Conservation (phyloP, 2,113 vertebrate genomes). For the Saguinus imperator region DNA sequence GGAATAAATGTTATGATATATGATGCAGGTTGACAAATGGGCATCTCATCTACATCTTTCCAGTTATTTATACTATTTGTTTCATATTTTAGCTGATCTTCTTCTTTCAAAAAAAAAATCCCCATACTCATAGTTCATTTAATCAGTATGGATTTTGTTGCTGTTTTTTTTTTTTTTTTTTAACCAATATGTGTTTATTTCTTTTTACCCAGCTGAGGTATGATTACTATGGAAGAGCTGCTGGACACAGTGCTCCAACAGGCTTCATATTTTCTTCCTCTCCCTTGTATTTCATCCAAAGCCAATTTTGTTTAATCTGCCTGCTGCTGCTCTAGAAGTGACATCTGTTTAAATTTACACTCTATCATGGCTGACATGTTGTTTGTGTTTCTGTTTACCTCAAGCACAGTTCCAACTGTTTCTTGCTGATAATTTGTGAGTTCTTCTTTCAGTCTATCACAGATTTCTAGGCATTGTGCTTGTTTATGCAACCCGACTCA, state of each 20-base stretch:
- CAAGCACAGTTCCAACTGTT: conserved; percentile 82
- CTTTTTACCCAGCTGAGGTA: conserved; percentile 17
- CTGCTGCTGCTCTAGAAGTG: conserved; percentile 85
- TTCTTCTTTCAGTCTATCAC: conserved; percentile 76
- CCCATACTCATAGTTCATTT: neutral
- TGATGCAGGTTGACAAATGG: neutral
- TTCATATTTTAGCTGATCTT: neutral
- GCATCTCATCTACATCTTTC: neutral
- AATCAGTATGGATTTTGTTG: conserved; percentile 43
- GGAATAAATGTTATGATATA: neutral
- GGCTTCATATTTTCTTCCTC: conserved; percentile 76
- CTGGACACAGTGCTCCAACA: conserved; percentile 63
- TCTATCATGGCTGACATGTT: conserved; percentile 85
- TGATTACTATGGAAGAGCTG: conserved; percentile 67
- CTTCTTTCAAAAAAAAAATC: conserved; percentile 29
- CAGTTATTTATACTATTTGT: conserved; percentile 1
- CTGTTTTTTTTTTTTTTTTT: neutral
- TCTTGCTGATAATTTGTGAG: conserved; percentile 83
- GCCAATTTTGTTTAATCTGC: conserved; percentile 84
- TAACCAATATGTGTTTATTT: conserved; percentile 41
- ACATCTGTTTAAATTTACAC: conserved; percentile 88
- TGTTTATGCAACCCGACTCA: conserved; percentile 69
- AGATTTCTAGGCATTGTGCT: conserved; percentile 78
- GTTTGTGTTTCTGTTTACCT: conserved; percentile 86
- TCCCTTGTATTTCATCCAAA: conserved; percentile 83